phyloP scores from a whole-genome alignment of 2,888 invertebrate species.

The Euclidia mi region DNA sequence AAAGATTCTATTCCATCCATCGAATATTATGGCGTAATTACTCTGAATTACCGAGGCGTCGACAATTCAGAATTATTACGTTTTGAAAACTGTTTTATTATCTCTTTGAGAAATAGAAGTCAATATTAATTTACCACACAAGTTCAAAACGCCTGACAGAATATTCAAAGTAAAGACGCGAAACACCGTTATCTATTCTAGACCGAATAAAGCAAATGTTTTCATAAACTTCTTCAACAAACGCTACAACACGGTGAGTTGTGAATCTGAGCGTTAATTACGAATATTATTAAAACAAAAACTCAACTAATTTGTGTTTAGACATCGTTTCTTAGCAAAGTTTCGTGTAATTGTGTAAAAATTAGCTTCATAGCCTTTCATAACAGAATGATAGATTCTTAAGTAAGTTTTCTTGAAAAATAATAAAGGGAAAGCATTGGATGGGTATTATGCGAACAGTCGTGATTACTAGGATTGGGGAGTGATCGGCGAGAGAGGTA shows the following conservation, averaged over 20 bases:
- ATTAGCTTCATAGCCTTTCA: conserved; percentile 33
- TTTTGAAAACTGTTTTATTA: no score
- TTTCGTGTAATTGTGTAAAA: conserved; percentile 45
- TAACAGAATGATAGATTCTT: conserved; percentile 24
- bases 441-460: neutral
- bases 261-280: conserved; percentile 12
- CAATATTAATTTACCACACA: no score
- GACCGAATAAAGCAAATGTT: neutral
- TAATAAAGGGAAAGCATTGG: conserved; percentile 49
- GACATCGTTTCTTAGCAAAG: conserved; percentile 31
- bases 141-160: neutral
- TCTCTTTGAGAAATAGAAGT: no score
- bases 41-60: no score
- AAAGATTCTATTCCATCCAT: no score
- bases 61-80: no score
- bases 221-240: neutral
- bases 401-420: conserved; percentile 65
- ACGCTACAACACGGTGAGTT: neutral
- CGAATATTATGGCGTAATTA: no score
- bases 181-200: neutral
- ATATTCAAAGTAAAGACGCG: neutral
- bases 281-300: conserved; percentile 29
- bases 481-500: neutral
- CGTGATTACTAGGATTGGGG: neutral
- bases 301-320: conserved; percentile 29